These are phyloP conservation scores for Adelosebastes latens DNA, from an alignment of 2,797 vertebrate species.

Conservation along the genomic window DNA sequence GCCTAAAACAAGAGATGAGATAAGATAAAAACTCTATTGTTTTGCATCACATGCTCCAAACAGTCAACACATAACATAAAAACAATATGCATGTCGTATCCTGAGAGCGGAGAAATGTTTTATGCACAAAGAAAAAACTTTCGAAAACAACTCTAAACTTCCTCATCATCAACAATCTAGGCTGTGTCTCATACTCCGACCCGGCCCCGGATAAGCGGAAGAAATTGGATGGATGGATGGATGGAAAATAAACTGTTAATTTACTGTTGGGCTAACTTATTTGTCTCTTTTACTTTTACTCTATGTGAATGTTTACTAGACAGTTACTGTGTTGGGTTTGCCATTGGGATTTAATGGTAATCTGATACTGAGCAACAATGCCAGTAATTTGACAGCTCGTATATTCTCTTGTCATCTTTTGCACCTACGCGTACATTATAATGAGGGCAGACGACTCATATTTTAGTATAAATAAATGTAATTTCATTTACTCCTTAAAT, in stretches of 20 bases:
- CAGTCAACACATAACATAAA: neutral
- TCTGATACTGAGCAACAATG: neutral
- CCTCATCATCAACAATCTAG: neutral
- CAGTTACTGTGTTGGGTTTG: neutral
- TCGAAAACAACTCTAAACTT: neutral
- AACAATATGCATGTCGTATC: neutral
- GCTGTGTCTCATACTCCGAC: too few species aligned
- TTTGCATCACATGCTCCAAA: too few species aligned
- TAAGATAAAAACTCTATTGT: fast-evolving
- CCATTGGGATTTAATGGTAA: neutral
- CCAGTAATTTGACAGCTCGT: neutral
- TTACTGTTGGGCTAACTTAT: neutral
- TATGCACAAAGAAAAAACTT: neutral
- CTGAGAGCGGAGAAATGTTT: neutral
- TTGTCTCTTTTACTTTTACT: neutral
- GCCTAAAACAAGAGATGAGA: too few species aligned
- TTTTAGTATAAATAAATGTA: neutral
- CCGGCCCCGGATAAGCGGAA: too few species aligned
- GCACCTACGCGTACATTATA: neutral
- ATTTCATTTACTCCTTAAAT: neutral
- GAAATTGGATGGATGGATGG: neutral
- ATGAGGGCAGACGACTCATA: neutral
- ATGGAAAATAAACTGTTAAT: neutral
- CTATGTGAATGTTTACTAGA: neutral
- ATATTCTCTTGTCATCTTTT: neutral